phyloP scores from a whole-genome alignment of 2,113 vertebrate species.

The Chaetodon trifascialis region DNA sequence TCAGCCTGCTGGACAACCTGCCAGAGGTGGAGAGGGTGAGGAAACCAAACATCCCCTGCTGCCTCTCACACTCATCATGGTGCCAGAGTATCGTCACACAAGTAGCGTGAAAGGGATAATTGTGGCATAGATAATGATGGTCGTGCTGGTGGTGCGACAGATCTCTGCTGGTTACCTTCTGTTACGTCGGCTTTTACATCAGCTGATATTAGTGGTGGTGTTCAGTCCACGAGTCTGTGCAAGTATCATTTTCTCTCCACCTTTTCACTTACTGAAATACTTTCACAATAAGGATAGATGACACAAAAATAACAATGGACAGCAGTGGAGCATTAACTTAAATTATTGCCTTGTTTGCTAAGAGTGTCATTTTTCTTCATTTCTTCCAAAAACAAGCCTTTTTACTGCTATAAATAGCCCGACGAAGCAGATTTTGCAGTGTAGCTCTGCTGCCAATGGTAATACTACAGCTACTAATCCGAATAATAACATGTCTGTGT shows the following conservation, averaged over 20 bases:
- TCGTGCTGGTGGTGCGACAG: slow-evolving; percentile 5
- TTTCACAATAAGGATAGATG: background rate
- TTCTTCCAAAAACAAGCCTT: background rate
- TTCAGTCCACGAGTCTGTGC: background rate
- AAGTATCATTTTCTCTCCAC: background rate
- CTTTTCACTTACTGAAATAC: background rate
- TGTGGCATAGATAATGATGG: slow-evolving; percentile 43
- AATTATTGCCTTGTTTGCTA: background rate
- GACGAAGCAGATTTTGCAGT: background rate
- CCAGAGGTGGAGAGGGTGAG: slow-evolving; percentile 94
- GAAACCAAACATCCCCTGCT: background rate
- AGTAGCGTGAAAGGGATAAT: slow-evolving; percentile 23
- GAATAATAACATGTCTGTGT: slow-evolving; percentile 49
- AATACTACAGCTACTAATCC: slow-evolving; percentile 48
- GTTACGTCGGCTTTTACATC: background rate
- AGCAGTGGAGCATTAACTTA: background rate
- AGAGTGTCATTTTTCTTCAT: background rate
- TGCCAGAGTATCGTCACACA: background rate
- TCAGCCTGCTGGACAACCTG: slow-evolving; percentile 90
- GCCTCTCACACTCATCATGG: background rate
- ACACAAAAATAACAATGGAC: background rate
- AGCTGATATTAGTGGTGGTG: slow-evolving; percentile 13
- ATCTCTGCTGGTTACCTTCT: slow-evolving; percentile 31
- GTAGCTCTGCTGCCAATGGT: slow-evolving; percentile 13
- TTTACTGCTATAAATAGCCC: background rate